Base-by-base conservation (phyloP, 2,113 vertebrate genomes). In the Scopus umbretta region DNA sequence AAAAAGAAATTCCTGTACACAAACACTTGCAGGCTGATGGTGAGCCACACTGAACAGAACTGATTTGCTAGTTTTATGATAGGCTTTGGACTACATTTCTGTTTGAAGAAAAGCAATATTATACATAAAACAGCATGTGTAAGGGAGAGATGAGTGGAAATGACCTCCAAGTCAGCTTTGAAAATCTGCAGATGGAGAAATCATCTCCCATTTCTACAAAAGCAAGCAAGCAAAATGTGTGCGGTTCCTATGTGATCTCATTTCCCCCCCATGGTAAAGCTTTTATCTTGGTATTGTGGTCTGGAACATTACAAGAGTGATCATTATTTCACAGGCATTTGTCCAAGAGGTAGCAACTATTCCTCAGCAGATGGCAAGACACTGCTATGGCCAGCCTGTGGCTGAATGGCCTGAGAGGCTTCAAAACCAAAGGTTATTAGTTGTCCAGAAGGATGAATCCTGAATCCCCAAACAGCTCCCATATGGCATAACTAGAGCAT, bases 191-290 rank as follows among this genome's bases (percentile, higher is more conserved):
- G 42, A 63, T 71, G 20, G 42, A 4, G 1, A 94, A 85, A 26
- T 36, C 10, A 2, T 67, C 38, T 78, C 50, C 89, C 32, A 62
- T 53, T 78, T 93, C 32, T 74, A 8, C 56, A 55, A 90, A 67
- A n/a, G 14, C 25, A 67, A 81, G 47, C 4, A 34, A 74, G 47
- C 4, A 82, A 85, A 94, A 75, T 32, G 13, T 0, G 0, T 75
- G 40, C 0, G 0, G 26, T 52, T 52, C 18, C n/a, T 22, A n/a
- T 3, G 10, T 11, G n/a, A 45, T 16, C 42, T 63, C 47, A 34
- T 85, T 85, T 16, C 67, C 8, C 25, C 10, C 10, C 9, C 43
- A 36, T 2, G 1, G 40, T 85, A 38, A 85, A 89, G 21, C 5
- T 85, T 71, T 93, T 47, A 21, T 12, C 8, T 13, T 53, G 32